Base-by-base conservation (phyloP, 2,113 vertebrate species). In the Mystacornis crossleyi region DNA sequence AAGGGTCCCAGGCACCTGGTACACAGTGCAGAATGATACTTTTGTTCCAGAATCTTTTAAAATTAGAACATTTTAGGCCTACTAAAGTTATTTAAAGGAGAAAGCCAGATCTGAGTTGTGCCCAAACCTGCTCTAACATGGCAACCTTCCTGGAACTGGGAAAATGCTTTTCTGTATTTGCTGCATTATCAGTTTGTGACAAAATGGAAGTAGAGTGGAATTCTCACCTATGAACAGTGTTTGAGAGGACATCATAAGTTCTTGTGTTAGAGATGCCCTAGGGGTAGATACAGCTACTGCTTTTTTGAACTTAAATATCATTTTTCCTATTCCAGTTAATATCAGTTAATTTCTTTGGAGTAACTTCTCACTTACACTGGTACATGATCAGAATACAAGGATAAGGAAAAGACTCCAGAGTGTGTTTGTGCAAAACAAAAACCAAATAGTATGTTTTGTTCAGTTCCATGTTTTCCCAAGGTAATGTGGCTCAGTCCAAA, bases 201-300 rank as follows among this genome's bases (percentile, higher is more conserved):
- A 43, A 82, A 87, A 80, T 24, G 36, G 15, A 61, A 81, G 20
- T 16, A 31, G 16, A 81, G 34, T 38, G 19, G 13, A 89, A 64
- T 50, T 78, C 26, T 81, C 2, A 4, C 20, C 26, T 7, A 1
- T 20, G 5, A 69, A 26, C 0, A 2, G 4, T 28, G 2, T 79
- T 84, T 71, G 60, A 58, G 87, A 75, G 31, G 24, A 48, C 21
- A 64, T 9, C 6, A 3, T 31, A 89, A 11, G 57, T 64, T 70
- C 21, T 42, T 65, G 9, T 42, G 28, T 69, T 61, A 62, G 28
- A 40, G 38, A 6, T 75, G 12, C 6, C 29, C 15, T 47, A 14
- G 23, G 6, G 12, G 2, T 72, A 23, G n/a, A 45, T 7, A 24
- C 8, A 80, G 18, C 36, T 58, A 33, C 11, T 61, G 26, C 2